A percentile compares a stretch with the other conserved stretches of the same genome.
Conservation (phyloP, 2,113 vertebrate species). For the Oreochromis spilurus region DNA sequence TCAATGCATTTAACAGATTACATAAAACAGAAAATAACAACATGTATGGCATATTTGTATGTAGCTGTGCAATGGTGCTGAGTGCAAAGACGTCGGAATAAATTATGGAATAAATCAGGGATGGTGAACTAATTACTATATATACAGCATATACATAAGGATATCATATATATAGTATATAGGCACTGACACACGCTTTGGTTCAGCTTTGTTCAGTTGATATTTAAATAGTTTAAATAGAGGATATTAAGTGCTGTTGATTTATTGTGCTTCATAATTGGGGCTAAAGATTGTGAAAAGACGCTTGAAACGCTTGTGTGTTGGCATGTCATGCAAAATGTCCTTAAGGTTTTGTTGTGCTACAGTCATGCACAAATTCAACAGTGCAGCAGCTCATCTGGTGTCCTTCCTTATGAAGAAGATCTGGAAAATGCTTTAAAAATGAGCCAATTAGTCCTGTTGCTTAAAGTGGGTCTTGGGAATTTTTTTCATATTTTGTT, state of each 20-base stretch:
- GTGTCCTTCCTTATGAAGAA: neutral
- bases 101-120: neutral
- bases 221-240: neutral
- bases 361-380: neutral
- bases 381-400: neutral
- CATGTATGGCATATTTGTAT: neutral
- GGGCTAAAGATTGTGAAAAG: neutral
- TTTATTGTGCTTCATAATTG: neutral
- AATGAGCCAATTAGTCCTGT: neutral
- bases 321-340: too few species aligned
- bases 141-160: neutral
- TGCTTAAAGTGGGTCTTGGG: accelerated
- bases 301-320: neutral
- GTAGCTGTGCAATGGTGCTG: neutral
- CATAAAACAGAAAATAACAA: neutral
- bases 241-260: neutral
- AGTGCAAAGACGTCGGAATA: neutral
- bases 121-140: neutral
- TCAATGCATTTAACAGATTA: neutral
- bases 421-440: neutral
- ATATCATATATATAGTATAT: neutral
- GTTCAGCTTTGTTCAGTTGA: neutral
- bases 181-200: neutral
- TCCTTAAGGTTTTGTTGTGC: neutral
- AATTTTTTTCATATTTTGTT: neutral